Percentiles rank a stretch among this genome's conserved stretches.
These are phyloP conservation scores for Rhorus exstirpatorius DNA, from an alignment of 2,888 invertebrate genomes.

Conservation along the genomic window DNA sequence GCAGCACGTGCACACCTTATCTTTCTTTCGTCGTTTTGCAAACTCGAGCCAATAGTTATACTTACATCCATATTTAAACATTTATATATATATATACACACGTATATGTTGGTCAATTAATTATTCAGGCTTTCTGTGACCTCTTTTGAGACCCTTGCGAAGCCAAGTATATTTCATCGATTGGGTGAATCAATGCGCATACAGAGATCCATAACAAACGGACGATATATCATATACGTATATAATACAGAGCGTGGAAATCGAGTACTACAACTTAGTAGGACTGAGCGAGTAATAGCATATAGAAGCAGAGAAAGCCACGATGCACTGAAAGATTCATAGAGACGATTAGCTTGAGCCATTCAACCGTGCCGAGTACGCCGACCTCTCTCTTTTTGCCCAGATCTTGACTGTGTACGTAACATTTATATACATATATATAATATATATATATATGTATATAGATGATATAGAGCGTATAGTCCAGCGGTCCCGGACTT, in stretches of 20 bases:
- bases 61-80: not conserved
- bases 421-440: not conserved
- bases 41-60: conserved; percentile 22
- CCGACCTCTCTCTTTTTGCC: conserved; percentile 54
- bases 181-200: conserved; percentile 31
- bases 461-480: conserved; percentile 13
- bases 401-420: conserved; percentile 39
- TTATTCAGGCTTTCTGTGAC: conserved; percentile 42
- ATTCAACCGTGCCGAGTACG: conserved; percentile 63
- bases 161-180: conserved; percentile 30
- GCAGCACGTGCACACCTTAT: conserved; percentile 31
- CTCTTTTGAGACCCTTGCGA: conserved; percentile 21
- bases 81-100: conserved; percentile 20
- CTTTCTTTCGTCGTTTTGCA: conserved; percentile 15
- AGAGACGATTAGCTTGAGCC: conserved; percentile 67
- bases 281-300: conserved; percentile 46
- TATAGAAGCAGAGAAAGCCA: conserved; percentile 62
- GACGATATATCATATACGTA: not conserved
- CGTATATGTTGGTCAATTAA: conserved; percentile 32
- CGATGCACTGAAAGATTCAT: conserved; percentile 69
- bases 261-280: conserved; percentile 45
- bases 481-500: conserved; percentile 51
- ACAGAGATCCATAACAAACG: conserved; percentile 8
- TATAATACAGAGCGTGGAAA: conserved; percentile 5
- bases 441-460: not conserved